phyloP scores from a whole-genome alignment of 2,113 vertebrate genomes.

The Drymodes brunneopygia region DNA sequence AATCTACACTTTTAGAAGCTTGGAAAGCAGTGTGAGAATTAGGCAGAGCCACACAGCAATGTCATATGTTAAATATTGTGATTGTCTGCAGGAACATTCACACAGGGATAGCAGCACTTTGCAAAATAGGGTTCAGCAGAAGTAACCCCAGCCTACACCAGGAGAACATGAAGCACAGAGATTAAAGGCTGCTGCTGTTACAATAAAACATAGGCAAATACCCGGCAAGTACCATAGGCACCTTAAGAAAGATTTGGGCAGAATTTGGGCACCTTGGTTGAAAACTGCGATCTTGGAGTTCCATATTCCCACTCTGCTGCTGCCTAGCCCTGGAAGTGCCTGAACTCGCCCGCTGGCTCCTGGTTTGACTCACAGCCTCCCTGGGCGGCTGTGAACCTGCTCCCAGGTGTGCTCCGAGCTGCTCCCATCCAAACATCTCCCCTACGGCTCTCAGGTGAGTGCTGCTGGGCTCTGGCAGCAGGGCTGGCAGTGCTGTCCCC shows the following conservation, averaged over 20 bases:
- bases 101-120: neutral
- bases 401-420: neutral
- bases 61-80: neutral
- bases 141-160: neutral
- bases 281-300: neutral
- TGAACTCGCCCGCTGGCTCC: neutral
- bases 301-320: neutral
- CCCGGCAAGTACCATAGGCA: neutral
- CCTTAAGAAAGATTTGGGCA: neutral
- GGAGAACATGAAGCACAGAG: rapidly evolving
- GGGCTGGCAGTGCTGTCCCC: neutral
- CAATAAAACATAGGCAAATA: neutral
- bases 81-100: neutral
- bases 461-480: neutral
- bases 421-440: neutral
- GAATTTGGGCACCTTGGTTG: neutral
- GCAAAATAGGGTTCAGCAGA: neutral
- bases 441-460: neutral
- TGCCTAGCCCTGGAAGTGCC: neutral
- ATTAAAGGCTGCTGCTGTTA: neutral
- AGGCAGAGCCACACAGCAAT: neutral
- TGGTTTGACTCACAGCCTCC: neutral
- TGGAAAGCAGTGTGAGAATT: neutral
- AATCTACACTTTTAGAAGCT: rapidly evolving
- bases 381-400: rapidly evolving